phyloP scores from a whole-genome alignment of 2,113 vertebrate genomes.

The Siniperca knerii region DNA sequence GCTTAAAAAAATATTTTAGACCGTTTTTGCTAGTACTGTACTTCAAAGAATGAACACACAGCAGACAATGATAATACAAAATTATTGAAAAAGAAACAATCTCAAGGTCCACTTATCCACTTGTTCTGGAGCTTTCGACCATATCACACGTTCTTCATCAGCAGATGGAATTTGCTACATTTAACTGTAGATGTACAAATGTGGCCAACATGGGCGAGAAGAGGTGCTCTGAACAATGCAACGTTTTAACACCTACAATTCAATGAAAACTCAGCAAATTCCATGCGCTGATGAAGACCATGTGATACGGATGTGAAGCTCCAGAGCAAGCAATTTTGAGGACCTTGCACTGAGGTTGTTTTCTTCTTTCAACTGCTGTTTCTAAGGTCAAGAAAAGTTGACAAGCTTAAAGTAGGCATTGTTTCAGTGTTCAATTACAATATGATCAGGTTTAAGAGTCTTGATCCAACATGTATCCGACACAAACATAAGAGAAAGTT shows the following conservation, averaged over 20 bases:
- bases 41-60: neutral
- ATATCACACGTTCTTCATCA: neutral
- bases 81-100: neutral
- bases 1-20: neutral
- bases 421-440: neutral
- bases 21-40: neutral
- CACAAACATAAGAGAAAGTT: neutral
- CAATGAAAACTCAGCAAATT: neutral
- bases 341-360: neutral
- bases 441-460: neutral
- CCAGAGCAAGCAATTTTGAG: neutral
- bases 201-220: neutral
- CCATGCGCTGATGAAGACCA: neutral
- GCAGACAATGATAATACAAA: neutral
- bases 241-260: neutral
- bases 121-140: neutral
- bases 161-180: neutral
- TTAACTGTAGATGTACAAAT: neutral
- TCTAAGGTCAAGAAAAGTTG: neutral
- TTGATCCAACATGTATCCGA: neutral
- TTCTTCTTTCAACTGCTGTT: neutral
- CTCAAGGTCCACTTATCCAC: neutral
- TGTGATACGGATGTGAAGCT: neutral
- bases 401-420: neutral
- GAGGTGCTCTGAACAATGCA: neutral